Conservation (phyloP, 2,797 vertebrate genomes). For the Melopsittacus undulatus region DNA sequence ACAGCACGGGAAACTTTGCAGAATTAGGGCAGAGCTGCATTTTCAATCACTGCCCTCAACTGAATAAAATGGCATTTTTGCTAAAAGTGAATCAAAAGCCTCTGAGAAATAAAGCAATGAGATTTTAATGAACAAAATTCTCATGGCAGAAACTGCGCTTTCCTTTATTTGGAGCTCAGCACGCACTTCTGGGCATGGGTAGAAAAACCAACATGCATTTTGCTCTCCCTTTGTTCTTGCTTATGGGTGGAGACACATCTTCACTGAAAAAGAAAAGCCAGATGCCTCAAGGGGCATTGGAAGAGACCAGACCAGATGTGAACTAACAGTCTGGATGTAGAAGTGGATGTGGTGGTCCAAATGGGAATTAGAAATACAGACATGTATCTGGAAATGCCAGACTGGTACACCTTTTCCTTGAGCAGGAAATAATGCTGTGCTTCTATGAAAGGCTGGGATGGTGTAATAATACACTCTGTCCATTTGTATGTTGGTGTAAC, state of each 20-base stretch:
- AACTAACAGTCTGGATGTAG: not conserved
- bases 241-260: not conserved
- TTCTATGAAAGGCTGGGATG: not conserved
- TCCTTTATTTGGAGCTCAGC: constrained; percentile 22
- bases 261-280: not conserved
- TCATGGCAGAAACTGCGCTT: constrained; percentile 3
- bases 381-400: not conserved
- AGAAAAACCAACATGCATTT: not conserved
- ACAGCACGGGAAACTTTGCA: not conserved
- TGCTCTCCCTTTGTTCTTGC: not conserved
- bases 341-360: not conserved
- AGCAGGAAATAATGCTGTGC: not conserved
- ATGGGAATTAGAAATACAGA: not conserved
- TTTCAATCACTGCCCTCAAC: constrained; percentile 25
- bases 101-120: constrained; percentile 58
- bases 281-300: not conserved
- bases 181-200: not conserved
- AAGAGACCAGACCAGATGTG: not conserved
- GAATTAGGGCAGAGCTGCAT: constrained; percentile 27
- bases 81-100: constrained; percentile 57
- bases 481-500: not conserved
- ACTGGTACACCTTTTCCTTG: not conserved
- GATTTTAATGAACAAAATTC: constrained; percentile 65
- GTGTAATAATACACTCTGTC: not conserved
- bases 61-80: constrained; percentile 15